Evolutionary conservation across 2,888 invertebrate genomes (phyloP).

Genomic region (Sphaerophoria rueppellii): DNA sequence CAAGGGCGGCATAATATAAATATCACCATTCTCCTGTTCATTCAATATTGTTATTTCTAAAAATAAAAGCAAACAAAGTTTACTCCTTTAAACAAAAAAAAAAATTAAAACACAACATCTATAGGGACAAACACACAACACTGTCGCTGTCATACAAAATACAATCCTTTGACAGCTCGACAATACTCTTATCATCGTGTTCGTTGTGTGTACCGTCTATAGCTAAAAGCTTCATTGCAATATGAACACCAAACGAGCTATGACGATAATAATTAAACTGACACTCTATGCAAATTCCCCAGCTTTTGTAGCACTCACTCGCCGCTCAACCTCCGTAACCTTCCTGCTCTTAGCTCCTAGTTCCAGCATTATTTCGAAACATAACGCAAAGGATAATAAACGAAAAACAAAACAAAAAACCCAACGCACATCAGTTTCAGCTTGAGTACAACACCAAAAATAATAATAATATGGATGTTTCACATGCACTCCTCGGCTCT

Average conservation of each 20-base stretch:
- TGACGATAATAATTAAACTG: constrained; percentile 42
- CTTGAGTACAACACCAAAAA: background rate
- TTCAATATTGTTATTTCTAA: background rate
- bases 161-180: constrained; percentile 29
- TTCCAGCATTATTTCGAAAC: background rate
- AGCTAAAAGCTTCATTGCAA: constrained; percentile 16
- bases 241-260: constrained; percentile 40
- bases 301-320: background rate
- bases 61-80: background rate
- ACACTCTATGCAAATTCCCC: constrained; percentile 54
- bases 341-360: no score
- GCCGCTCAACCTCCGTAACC: constrained; percentile 8
- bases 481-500: constrained; percentile 35
- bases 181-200: background rate
- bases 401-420: no score
- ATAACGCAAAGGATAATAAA: constrained; percentile 24
- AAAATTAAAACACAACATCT: constrained; percentile 14
- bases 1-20: background rate
- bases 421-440: no score
- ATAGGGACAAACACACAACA: constrained; percentile 7
- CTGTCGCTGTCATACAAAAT: no score
- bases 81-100: constrained; percentile 8
- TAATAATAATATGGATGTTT: constrained; percentile 14
- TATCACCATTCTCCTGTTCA: background rate
- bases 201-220: background rate